Evolutionary conservation across 2,797 vertebrate genomes (phyloP).

Genomic region (Bryconaethiops microstoma): DNA sequence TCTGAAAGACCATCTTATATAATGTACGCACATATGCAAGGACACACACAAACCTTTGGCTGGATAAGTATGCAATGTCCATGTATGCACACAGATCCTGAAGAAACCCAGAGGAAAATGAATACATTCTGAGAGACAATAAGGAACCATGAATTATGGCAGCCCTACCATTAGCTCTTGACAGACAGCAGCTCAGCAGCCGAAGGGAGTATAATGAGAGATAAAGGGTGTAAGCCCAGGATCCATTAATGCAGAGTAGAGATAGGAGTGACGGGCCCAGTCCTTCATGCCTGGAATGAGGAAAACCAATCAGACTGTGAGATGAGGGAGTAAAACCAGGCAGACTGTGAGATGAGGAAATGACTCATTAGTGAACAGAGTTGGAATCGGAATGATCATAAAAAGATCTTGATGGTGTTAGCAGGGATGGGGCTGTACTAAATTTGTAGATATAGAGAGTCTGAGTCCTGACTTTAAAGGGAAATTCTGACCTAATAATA

Average conservation of each 20-base stretch:
- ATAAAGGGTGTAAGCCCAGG: constrained; percentile 20
- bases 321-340: constrained; percentile 23
- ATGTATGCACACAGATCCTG: not conserved
- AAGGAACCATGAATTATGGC: constrained; percentile 15
- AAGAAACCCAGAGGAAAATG: constrained; percentile 22
- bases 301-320: constrained; percentile 19
- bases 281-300: constrained; percentile 26
- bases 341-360: constrained; percentile 3
- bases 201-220: constrained; percentile 20
- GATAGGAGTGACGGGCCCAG: not conserved
- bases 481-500: not conserved
- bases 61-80: not conserved
- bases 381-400: constrained; percentile 4
- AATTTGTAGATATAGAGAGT: not conserved
- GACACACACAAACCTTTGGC: not conserved
- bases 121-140: constrained; percentile 9
- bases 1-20: constrained; percentile 5
- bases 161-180: constrained; percentile 21
- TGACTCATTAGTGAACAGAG: not conserved
- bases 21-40: not conserved
- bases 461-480: not conserved
- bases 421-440: not conserved
- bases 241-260: constrained; percentile 27
- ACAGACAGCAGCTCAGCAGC: constrained; percentile 25
- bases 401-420: not conserved